Percentiles rank a stretch among this genome's conserved stretches.
phyloP scores from a whole-genome alignment of 2,888 invertebrate species.

The Parapristionchus giblindavisi region DNA sequence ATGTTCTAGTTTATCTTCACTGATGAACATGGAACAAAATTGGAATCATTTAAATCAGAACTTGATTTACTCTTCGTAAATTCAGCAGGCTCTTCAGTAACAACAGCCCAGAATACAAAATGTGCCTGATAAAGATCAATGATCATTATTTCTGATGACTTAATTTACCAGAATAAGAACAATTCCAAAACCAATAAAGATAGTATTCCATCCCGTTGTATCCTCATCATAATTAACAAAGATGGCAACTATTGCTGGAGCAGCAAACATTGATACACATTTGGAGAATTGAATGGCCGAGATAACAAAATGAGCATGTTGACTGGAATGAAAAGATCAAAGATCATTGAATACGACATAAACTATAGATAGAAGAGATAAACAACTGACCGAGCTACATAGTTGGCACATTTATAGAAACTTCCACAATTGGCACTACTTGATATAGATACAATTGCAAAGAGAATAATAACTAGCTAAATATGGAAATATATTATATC shows the following conservation, averaged over 20 bases:
- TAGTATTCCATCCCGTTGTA: conserved; percentile 22
- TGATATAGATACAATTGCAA: conserved; percentile 23
- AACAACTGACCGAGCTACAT: conserved; percentile 31
- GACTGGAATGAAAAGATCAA: background rate
- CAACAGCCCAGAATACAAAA: conserved; percentile 30
- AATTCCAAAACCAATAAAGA: conserved; percentile 26
- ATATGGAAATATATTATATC: too few relatives aligned
- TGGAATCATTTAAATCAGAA: too few relatives aligned
- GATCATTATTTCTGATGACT: background rate
- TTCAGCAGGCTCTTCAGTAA: conserved; percentile 23
- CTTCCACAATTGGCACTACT: conserved; percentile 37
- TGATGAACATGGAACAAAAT: too few relatives aligned
- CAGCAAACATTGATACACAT: conserved; percentile 31
- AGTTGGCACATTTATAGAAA: conserved; percentile 37
- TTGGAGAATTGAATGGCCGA: conserved; percentile 37
- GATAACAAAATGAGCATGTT: conserved; percentile 37
- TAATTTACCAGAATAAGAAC: conserved; percentile 22
- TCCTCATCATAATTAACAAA: conserved; percentile 21
- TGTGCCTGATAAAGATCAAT: conserved; percentile 11
- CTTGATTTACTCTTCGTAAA: conserved; percentile 19
- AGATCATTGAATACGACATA: background rate
- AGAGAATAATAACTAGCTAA: conserved; percentile 31
- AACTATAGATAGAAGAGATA: background rate
- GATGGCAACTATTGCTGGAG: conserved; percentile 3
- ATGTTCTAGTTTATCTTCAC: too few relatives aligned